Evolutionary conservation across 1,140 invertebrate species (phyloP), one percentile per base, ranked within the genome.

Genomic region (Zaprionus taronus): DNA sequence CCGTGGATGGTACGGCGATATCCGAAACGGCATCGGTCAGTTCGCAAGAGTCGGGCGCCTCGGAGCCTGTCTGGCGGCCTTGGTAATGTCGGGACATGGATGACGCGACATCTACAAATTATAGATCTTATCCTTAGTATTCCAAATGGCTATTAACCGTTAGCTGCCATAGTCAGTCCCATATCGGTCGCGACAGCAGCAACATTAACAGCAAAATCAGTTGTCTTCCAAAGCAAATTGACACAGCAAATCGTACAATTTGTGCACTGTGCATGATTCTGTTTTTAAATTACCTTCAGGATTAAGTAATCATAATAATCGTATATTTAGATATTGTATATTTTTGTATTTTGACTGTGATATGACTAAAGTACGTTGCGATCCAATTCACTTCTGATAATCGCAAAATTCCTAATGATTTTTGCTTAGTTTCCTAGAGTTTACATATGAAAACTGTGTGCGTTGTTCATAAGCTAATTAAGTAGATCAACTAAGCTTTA

Each of bases 171-270:
- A 28, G 62, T 67, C 34, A 49, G 38, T 2, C n/a, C 41, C 7
- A 17, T 1, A 47, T 9, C n/a, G n/a, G 41, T 17, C n/a, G 41
- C 14, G 26, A 36, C 61, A 31, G 38, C 41, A 53, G 57, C 70
- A 68, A 63, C 60, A 79, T 63, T 38, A 71, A 60, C 85, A 89
- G 75, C 85, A 90, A 71, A 78, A 90, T 90, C 85, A 53, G 76
- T 85, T 89, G 84, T 89, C 84, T 89, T 90, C 84, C 84, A 85
- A 90, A 89, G 84, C 83, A 90, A 90, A 79, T 79, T 80, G 72
- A 53, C 58, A 51, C 60, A 71, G 38, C 36, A 53, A 65, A 68
- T 61, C 38, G 36, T 20, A 60, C 47, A 64, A 73, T 60, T 67
- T 20, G 56, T 83, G 51, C 68, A 44, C 57, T 72, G 76, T 77